These are phyloP conservation scores for Teinopalpus imperialis DNA, from an alignment of 2,888 invertebrate genomes.

Conservation along the genomic window DNA sequence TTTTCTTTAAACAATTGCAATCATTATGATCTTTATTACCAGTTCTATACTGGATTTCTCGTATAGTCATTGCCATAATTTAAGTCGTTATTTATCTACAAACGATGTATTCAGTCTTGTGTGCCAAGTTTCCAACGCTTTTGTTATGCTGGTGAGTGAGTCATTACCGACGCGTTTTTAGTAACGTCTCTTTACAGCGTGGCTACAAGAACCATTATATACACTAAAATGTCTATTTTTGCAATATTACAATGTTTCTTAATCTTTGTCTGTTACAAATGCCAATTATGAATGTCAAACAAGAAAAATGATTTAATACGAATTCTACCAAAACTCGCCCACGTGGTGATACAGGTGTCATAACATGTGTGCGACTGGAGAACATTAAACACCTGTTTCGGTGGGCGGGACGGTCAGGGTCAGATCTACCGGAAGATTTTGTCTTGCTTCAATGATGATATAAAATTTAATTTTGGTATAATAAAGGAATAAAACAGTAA, in stretches of 20 bases:
- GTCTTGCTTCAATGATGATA: no score
- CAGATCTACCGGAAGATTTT: slow-evolving; percentile 26
- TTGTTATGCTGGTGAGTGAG: slow-evolving; percentile 48
- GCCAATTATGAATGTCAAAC: no score
- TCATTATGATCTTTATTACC: slow-evolving; percentile 30
- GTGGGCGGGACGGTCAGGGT: slow-evolving; percentile 65
- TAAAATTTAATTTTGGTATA: no score
- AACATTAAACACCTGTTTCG: slow-evolving; percentile 64
- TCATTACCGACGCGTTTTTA: slow-evolving; percentile 19
- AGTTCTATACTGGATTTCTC: slow-evolving; percentile 31
- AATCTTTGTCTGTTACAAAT: no score
- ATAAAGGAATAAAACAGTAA: no score
- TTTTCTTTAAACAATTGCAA: slow-evolving; percentile 22
- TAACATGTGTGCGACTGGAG: slow-evolving; percentile 40
- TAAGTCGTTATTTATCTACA: slow-evolving; percentile 66
- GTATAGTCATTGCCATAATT: slow-evolving; percentile 59
- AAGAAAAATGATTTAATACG: no score
- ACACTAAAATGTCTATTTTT: slow-evolving; percentile 9
- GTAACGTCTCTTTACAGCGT: slow-evolving; percentile 4
- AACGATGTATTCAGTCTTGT: slow-evolving; percentile 48
- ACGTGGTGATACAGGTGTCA: slow-evolving; percentile 33
- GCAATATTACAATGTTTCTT: no score
- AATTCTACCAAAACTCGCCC: slow-evolving; percentile 34
- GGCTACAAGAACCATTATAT: slow-evolving; percentile 13
- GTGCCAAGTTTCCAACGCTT: slow-evolving; percentile 62